Evolutionary conservation across 2,797 vertebrate species (phyloP).

Genomic region (Tokudaia muenninki): DNA sequence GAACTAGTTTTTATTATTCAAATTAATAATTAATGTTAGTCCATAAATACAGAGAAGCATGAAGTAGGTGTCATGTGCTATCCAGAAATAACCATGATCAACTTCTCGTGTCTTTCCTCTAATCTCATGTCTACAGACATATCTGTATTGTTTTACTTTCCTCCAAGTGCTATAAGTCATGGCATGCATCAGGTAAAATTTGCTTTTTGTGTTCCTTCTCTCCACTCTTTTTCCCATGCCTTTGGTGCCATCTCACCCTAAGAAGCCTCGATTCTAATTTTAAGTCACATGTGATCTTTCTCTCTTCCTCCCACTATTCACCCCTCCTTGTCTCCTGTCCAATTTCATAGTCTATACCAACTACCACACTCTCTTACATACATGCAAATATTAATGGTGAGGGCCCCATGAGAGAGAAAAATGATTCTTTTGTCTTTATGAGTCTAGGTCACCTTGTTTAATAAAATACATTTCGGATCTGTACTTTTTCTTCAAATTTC

Average conservation of each 20-base stretch:
- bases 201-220: not conserved
- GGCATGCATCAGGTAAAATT: not conserved
- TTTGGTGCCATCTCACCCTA: not conserved
- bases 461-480: not conserved
- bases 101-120: conserved; percentile 3
- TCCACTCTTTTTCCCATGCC: not conserved
- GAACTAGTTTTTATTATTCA: conserved; percentile 30
- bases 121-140: not conserved
- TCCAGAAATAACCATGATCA: conserved; percentile 26
- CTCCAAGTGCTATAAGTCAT: not conserved
- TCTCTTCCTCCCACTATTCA: not conserved
- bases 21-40: not conserved
- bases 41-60: conserved; percentile 1
- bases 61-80: not conserved
- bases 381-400: not conserved
- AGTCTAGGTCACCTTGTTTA: not conserved
- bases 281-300: not conserved
- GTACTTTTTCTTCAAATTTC: not conserved
- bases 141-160: not conserved
- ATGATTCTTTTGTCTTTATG: not conserved
- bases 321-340: not conserved
- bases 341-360: not conserved
- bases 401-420: not conserved
- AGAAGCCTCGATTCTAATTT: not conserved
- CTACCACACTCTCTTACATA: not conserved